Percentiles rank a stretch among this genome's conserved stretches.
phyloP scores from a whole-genome alignment of 2,888 invertebrate genomes.

The Thymelicus acteon region DNA sequence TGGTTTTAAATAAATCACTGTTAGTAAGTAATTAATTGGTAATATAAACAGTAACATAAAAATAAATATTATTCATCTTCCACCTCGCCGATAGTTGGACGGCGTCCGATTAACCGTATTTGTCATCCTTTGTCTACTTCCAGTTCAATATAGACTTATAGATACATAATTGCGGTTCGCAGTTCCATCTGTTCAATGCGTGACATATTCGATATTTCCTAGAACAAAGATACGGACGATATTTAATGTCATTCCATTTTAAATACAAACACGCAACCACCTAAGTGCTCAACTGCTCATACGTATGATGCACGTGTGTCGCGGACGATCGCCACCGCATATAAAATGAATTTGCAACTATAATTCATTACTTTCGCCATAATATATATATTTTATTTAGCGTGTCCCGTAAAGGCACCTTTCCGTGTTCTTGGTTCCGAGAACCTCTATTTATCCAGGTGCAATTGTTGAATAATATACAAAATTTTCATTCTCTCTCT shows the following conservation, averaged over 20 bases:
- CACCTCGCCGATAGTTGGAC: not conserved
- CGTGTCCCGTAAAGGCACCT: too few relatives aligned
- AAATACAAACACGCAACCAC: not conserved
- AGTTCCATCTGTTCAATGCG: not conserved
- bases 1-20: not conserved
- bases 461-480: too few relatives aligned
- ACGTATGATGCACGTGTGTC: not conserved
- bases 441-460: too few relatives aligned
- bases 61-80: not conserved
- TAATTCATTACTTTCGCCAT: not conserved
- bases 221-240: not conserved
- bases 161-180: not conserved
- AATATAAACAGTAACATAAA: not conserved
- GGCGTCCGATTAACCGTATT: conserved; percentile 3
- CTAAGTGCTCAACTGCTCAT: not conserved
- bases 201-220: not conserved
- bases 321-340: not conserved
- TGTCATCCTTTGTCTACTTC: not conserved
- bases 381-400: too few relatives aligned
- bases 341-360: not conserved
- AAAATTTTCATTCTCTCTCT: too few relatives aligned
- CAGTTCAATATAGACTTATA: not conserved
- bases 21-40: not conserved
- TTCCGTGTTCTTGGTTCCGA: too few relatives aligned
- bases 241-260: not conserved